Percentiles rank a stretch among this genome's conserved stretches.
phyloP scores from a whole-genome alignment of 2,113 vertebrate species.

The Hemicordylus capensis region DNA sequence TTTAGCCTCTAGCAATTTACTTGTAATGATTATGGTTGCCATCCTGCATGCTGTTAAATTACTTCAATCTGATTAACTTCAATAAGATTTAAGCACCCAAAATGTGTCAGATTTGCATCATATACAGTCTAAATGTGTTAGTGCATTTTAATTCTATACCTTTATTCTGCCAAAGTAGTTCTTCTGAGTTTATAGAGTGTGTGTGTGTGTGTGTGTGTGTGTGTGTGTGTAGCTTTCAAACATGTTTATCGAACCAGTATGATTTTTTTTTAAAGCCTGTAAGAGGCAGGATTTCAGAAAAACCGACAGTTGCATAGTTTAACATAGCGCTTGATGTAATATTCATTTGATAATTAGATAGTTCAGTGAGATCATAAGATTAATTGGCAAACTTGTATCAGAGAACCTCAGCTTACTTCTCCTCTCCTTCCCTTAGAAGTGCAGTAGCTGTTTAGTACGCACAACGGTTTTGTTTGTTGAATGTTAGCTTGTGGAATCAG shows the following conservation, averaged over 20 bases:
- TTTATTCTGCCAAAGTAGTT: constrained; percentile 11
- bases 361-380: constrained; percentile 64
- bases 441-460: constrained; percentile 28
- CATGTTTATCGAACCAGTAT: constrained; percentile 45
- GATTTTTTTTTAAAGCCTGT: constrained; percentile 42
- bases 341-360: constrained; percentile 55
- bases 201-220: no score
- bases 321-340: constrained; percentile 64
- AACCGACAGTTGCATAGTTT: constrained; percentile 47
- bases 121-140: constrained; percentile 55
- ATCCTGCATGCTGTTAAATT: neutral
- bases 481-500: constrained; percentile 56
- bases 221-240: constrained; percentile 38
- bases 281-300: constrained; percentile 38
- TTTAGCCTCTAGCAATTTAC: constrained; percentile 49
- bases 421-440: constrained; percentile 18
- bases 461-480: constrained; percentile 54
- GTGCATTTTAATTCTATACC: constrained; percentile 46
- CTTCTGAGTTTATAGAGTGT: constrained; percentile 27
- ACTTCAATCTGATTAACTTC: neutral
- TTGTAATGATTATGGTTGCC: constrained; percentile 49
- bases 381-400: constrained; percentile 66
- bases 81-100: neutral
- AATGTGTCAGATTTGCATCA: neutral
- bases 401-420: constrained; percentile 42